Conservation (phyloP, 2,797 vertebrate genomes). For the Sylvia borin region DNA sequence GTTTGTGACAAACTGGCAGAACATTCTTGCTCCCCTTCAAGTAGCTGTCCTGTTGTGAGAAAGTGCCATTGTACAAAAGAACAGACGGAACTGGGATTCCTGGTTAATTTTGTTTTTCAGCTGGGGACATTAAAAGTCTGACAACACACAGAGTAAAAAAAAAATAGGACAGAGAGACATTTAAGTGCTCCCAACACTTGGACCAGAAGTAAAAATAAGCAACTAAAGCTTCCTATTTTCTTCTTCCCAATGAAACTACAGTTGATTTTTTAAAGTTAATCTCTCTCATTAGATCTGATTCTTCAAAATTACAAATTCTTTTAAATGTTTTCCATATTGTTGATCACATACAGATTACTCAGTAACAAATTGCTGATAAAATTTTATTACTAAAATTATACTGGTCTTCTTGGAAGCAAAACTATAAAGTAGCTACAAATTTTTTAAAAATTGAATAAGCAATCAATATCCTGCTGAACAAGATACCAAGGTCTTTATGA, state of each 20-base stretch:
- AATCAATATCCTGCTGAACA: neutral
- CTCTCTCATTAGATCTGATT: neutral
- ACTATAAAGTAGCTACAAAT: neutral
- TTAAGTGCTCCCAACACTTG: neutral
- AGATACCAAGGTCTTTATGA: neutral
- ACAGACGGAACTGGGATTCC: neutral
- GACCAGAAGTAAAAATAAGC: neutral
- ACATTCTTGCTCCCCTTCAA: neutral
- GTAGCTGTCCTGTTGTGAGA: conserved; percentile 47
- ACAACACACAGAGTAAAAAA: neutral
- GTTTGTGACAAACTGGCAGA: conserved; percentile 21
- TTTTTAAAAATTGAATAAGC: neutral
- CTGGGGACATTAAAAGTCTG: neutral
- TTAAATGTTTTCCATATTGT: neutral
- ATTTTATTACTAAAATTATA: neutral
- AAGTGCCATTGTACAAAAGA: conserved; percentile 7
- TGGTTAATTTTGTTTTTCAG: conserved; percentile 29
- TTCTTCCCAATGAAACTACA: neutral
- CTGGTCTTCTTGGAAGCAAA: neutral
- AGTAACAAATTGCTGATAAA: neutral
- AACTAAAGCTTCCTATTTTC: neutral
- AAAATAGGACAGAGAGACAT: neutral
- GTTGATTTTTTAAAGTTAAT: neutral
- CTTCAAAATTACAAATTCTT: neutral
- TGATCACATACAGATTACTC: neutral